Evolutionary conservation across 2,113 vertebrate species (phyloP).

Genomic region (Pelvicachromis taeniatus): DNA sequence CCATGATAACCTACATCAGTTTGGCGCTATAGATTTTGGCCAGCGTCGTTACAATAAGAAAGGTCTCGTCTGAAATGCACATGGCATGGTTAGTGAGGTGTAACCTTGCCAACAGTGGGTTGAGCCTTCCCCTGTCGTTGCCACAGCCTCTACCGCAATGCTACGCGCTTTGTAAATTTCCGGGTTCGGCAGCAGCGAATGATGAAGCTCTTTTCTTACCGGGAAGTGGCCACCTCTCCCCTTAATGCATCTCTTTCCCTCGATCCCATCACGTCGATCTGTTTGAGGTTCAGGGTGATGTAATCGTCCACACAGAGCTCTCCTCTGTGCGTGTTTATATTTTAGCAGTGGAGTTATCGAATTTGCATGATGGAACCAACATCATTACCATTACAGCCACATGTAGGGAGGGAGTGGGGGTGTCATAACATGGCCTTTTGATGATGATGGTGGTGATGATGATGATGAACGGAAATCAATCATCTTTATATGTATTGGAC

Average conservation of each 20-base stretch:
- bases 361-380: background rate
- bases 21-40: background rate
- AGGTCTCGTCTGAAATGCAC: constrained; percentile 27
- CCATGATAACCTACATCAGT: background rate
- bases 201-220: constrained; percentile 23
- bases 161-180: constrained; percentile 50
- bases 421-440: background rate
- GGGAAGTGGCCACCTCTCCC: background rate
- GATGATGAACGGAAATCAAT: background rate
- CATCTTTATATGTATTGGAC: background rate
- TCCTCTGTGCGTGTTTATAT: background rate
- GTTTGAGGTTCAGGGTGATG: background rate
- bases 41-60: background rate
- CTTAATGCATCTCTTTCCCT: background rate
- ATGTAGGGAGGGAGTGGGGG: background rate
- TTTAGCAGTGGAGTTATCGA: background rate
- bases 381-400: background rate
- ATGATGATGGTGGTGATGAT: background rate
- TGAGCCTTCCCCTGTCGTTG: background rate
- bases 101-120: constrained; percentile 8
- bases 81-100: constrained; percentile 32
- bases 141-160: constrained; percentile 50
- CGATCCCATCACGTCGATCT: background rate
- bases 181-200: constrained; percentile 37
- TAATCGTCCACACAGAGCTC: background rate